Percentiles rank a stretch among this genome's conserved stretches.
Conservation (phyloP, 2,797 vertebrate species). For the Microctenopoma steveboyesi region DNA sequence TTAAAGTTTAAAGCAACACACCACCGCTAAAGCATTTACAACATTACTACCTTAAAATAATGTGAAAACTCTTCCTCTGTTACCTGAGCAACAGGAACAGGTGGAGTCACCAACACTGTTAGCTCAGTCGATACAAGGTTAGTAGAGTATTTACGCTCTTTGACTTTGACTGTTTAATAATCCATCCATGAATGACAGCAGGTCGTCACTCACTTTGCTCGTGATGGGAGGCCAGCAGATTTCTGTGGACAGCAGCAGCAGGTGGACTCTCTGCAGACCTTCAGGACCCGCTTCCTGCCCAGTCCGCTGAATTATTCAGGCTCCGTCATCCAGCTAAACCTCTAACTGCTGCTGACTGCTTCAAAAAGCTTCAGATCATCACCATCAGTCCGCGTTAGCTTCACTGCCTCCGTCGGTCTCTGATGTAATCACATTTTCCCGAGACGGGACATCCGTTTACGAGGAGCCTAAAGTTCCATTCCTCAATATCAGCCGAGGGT, state of each 20-base stretch:
- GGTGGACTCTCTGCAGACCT: slow-evolving; percentile 33
- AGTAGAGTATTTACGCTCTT: background rate
- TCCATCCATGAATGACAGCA: background rate
- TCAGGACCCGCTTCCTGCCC: slow-evolving; percentile 14
- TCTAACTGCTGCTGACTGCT: slow-evolving; percentile 37
- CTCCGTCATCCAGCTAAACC: slow-evolving; percentile 26
- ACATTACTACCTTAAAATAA: too few relatives aligned
- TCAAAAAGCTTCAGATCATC: slow-evolving; percentile 55
- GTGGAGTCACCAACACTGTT: too few relatives aligned
- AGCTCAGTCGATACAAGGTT: too few relatives aligned
- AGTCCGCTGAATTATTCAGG: slow-evolving; percentile 49
- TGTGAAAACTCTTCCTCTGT: too few relatives aligned
- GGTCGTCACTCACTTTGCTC: slow-evolving; percentile 22
- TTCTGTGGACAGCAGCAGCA: slow-evolving; percentile 19
- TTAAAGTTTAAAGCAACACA: too few relatives aligned
- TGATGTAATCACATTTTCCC: slow-evolving; percentile 52
- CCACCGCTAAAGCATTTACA: too few relatives aligned
- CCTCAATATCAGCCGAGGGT: slow-evolving; percentile 46
- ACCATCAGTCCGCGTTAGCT: slow-evolving; percentile 54
- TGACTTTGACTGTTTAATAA: slow-evolving; percentile 1
- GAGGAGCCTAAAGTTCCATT: slow-evolving; percentile 45
- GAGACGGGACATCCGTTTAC: slow-evolving; percentile 27
- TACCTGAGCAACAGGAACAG: too few relatives aligned
- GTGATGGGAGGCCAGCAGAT: slow-evolving; percentile 9
- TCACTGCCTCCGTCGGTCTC: slow-evolving; percentile 37